Percentiles rank a stretch among this genome's conserved stretches.
Evolutionary conservation across 2,888 invertebrate genomes (phyloP).

Genomic region (Sabatieria punctata): DNA sequence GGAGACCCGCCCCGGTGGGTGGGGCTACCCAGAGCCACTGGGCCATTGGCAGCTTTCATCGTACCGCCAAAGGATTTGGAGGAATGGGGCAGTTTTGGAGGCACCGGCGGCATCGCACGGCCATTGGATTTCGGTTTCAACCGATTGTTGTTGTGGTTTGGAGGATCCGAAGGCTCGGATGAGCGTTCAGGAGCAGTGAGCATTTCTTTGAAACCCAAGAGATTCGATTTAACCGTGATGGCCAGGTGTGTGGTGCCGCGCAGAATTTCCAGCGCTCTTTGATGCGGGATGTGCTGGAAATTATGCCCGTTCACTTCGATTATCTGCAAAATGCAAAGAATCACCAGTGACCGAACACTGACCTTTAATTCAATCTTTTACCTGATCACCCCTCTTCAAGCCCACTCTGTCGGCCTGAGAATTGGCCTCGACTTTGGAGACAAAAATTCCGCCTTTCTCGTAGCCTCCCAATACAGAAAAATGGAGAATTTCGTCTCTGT

Average conservation of each 20-base stretch:
- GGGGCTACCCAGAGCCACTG: neutral
- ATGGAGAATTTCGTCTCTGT: conserved; percentile 71
- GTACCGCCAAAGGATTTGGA: conserved; percentile 1
- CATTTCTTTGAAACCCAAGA: conserved; percentile 43
- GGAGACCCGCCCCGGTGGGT: too few relatives aligned
- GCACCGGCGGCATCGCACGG: neutral
- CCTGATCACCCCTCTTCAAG: conserved; percentile 82
- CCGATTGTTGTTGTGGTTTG: too few relatives aligned
- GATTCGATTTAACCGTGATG: conserved; percentile 88
- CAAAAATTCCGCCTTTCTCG: conserved; percentile 66
- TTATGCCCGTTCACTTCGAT: conserved; percentile 93
- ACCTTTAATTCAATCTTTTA: conserved; percentile 14
- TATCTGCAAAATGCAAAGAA: conserved; percentile 39
- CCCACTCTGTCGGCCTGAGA: conserved; percentile 91
- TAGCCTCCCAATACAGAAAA: conserved; percentile 43
- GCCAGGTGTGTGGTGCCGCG: conserved; percentile 84
- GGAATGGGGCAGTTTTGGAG: neutral
- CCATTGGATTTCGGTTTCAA: too few relatives aligned
- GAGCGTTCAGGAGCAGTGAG: conserved; percentile 6
- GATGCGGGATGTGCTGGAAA: conserved; percentile 77
- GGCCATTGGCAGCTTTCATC: conserved; percentile 14
- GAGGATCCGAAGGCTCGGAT: neutral
- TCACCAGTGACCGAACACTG: neutral
- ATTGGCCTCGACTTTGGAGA: conserved; percentile 75
- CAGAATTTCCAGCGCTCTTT: conserved; percentile 76